phyloP scores from a whole-genome alignment of 1,140 invertebrate species.

The Radopholus similis region DNA sequence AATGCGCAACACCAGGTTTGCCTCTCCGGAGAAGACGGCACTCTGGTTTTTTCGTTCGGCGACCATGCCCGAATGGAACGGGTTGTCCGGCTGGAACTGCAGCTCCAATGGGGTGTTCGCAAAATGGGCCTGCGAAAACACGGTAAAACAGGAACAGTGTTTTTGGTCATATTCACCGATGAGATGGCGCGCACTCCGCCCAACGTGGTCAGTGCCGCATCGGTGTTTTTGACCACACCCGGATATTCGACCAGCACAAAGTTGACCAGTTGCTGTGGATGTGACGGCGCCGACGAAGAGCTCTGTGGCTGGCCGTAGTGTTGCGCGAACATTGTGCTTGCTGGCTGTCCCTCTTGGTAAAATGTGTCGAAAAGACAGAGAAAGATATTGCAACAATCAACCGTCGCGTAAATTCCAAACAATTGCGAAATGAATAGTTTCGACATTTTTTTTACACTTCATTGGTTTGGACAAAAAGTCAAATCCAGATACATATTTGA shows the following conservation, averaged over 20 bases:
- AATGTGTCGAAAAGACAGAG: no score
- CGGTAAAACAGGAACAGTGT: conserved; percentile 3
- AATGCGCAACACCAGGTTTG: conserved; percentile 50
- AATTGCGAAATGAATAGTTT: no score
- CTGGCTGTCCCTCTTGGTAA: no score
- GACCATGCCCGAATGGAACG: conserved; percentile 39
- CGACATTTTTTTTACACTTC: no score
- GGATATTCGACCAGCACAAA: conserved; percentile 52
- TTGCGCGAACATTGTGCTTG: no score
- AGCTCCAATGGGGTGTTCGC: conserved; percentile 40
- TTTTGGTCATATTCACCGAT: conserved; percentile 22
- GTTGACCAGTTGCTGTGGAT: conserved; percentile 1
- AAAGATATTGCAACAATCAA: no score
- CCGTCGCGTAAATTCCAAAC: no score
- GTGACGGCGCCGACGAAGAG: background rate
- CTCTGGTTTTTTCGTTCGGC: conserved; percentile 36
- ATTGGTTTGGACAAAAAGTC: no score
- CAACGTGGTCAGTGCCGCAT: conserved; percentile 49
- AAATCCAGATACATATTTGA: no score
- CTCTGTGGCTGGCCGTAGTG: no score
- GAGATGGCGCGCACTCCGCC: conserved; percentile 39
- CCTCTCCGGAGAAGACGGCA: conserved; percentile 39
- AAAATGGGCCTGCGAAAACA: conserved; percentile 38
- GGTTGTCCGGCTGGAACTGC: conserved; percentile 47
- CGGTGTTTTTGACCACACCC: conserved; percentile 47